Evolutionary conservation across 2,888 invertebrate genomes (phyloP), one percentile per base, ranked within the genome.

Genomic region (Lamellibrachia columna): DNA sequence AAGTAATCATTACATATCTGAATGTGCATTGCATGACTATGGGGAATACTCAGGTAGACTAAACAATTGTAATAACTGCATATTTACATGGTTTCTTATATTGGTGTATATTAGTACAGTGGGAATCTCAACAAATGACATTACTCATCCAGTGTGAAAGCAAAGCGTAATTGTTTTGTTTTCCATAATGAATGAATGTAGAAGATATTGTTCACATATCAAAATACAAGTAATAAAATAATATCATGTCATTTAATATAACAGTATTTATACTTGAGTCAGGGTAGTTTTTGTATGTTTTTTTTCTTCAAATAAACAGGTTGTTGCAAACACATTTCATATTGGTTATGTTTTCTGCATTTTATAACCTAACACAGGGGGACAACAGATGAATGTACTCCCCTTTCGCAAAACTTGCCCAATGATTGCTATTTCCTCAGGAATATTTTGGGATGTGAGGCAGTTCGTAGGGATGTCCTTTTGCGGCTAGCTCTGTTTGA

Each of bases 231-330:
- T 55, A 9, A 28, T 28, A 28, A 28, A 28, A 28, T 40, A 40
- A 40, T 40, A 40, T 40, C 40, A 40, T 40, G 40, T 40, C 40
- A 40, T 40, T 40, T 40, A 40, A 40, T 40, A 40, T 40, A 40
- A 22, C n/a, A 6, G 75, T 6, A n/a, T 15, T 22, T 75, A 6
- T 75, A 75, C 3, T 75, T 75, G 40, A 40, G 40, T 15, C 75
- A 75, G 4, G 75, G n/a, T 75, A 6, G 6, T 75, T 75, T 75
- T 3, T 75, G 75, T 22, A 15, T 58, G 8, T 75, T 75, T 75
- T 75, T 75, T 75, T 75, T 75, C n/a, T 75, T n/a, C 75, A 75
- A 75, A 75, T 75, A 75, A 75, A 75, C 75, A 22, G 75, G 15
- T 75, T 75, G 15, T 75, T 11, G 15, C 22, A 75, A 75, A 75